Evolutionary conservation across 2,888 invertebrate genomes (phyloP).

Genomic region (Zygogramma bicolorata): DNA sequence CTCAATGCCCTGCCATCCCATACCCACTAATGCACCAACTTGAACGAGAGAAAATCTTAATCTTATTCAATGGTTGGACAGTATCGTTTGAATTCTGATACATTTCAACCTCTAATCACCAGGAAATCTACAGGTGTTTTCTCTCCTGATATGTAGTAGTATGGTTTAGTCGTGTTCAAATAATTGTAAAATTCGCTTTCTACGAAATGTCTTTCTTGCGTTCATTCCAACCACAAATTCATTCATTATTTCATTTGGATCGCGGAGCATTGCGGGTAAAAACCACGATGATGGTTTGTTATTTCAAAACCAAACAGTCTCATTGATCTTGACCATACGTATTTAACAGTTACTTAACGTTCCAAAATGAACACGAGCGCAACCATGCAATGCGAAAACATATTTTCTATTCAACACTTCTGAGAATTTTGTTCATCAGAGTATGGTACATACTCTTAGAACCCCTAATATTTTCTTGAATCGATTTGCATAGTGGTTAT

Average conservation of each 20-base stretch:
- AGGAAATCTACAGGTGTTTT: no score
- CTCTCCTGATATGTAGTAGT: no score
- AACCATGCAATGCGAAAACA: not conserved
- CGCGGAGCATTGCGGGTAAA: conserved; percentile 6
- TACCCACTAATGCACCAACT: no score
- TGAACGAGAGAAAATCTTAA: no score
- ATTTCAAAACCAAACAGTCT: conserved; percentile 20
- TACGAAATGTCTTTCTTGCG: conserved; percentile 10
- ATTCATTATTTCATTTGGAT: conserved; percentile 41
- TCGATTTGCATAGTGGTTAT: no score
- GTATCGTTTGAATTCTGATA: no score
- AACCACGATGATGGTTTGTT: conserved; percentile 26
- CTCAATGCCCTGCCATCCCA: no score
- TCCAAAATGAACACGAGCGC: not conserved
- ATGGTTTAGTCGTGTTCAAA: not conserved
- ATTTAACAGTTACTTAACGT: conserved; percentile 8
- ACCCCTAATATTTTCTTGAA: no score
- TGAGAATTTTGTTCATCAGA: no score
- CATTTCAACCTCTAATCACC: no score
- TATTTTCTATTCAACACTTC: not conserved
- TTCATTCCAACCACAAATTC: conserved; percentile 36
- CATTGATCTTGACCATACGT: conserved; percentile 24
- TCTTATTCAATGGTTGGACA: no score
- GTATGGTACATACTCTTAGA: no score
- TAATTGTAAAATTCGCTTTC: conserved; percentile 9